Evolutionary conservation across 1,140 invertebrate species (phyloP).

Genomic region (Cydia splendana): DNA sequence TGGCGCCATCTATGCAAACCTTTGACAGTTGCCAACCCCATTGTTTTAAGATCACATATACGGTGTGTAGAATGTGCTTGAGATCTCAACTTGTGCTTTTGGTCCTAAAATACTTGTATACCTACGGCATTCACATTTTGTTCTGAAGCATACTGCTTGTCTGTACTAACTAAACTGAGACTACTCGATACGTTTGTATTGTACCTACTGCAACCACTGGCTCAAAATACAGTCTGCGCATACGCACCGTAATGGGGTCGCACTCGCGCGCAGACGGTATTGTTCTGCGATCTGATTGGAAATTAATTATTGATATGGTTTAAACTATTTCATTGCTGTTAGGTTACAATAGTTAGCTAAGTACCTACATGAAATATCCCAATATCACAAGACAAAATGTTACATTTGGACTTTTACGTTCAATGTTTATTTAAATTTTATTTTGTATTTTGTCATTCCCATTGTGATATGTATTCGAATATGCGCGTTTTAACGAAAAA

Average conservation of each 20-base stretch:
- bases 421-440: too few relatives aligned
- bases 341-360: not conserved
- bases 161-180: not conserved
- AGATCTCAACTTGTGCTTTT: too few relatives aligned
- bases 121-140: too few relatives aligned
- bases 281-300: conserved; percentile 31
- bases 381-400: not conserved
- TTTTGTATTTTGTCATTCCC: too few relatives aligned
- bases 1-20: too few relatives aligned
- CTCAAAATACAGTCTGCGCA: not conserved
- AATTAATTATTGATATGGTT: conserved; percentile 30
- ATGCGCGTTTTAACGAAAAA: too few relatives aligned
- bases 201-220: conserved; percentile 17
- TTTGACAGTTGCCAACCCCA: too few relatives aligned
- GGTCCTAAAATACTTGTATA: too few relatives aligned
- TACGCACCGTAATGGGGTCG: conserved; percentile 29
- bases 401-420: not conserved
- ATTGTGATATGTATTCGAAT: too few relatives aligned
- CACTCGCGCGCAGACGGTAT: conserved; percentile 30
- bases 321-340: conserved; percentile 10
- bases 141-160: too few relatives aligned
- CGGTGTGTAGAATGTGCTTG: too few relatives aligned
- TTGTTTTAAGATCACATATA: too few relatives aligned
- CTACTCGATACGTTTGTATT: not conserved
- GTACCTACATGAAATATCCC: not conserved